Conservation (phyloP, 1,140 invertebrate species). For the Trichonephila inaurata region DNA sequence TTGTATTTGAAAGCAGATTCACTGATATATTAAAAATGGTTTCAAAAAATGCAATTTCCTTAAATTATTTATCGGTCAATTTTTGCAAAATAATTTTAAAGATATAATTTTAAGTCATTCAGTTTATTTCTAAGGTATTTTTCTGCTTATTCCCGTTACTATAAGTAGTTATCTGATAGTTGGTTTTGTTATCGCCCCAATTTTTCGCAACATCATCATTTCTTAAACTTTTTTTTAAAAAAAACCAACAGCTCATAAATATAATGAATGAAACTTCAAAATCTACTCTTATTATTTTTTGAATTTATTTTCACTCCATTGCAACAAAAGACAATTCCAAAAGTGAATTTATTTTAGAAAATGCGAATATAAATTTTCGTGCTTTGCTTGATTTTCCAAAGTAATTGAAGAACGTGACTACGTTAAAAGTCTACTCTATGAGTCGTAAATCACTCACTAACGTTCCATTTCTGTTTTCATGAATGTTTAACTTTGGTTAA, state of each 20-base stretch:
- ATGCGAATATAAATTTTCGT: neutral
- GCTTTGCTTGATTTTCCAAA: neutral
- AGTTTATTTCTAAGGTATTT: neutral
- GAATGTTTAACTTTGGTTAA: too few relatives aligned
- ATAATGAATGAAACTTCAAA: too few relatives aligned
- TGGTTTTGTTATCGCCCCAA: neutral
- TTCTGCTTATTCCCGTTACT: neutral
- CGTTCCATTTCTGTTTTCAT: constrained; percentile 7
- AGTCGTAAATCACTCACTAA: neutral
- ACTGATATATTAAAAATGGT: too few relatives aligned
- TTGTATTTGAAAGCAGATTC: too few relatives aligned
- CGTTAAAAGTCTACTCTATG: neutral
- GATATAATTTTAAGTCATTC: neutral
- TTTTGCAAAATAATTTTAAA: too few relatives aligned
- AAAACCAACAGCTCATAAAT: neutral
- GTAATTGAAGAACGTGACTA: neutral
- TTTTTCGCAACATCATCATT: neutral
- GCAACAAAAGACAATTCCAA: neutral
- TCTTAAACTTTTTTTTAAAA: neutral
- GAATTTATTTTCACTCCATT: neutral
- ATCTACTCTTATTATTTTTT: neutral
- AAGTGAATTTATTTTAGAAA: neutral
- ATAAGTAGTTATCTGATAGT: neutral
- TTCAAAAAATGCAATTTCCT: too few relatives aligned
- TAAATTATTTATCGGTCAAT: too few relatives aligned